These are phyloP conservation scores for Caenorhabditis afra DNA, from an alignment of 2,888 invertebrate genomes.

Conservation along the genomic window DNA sequence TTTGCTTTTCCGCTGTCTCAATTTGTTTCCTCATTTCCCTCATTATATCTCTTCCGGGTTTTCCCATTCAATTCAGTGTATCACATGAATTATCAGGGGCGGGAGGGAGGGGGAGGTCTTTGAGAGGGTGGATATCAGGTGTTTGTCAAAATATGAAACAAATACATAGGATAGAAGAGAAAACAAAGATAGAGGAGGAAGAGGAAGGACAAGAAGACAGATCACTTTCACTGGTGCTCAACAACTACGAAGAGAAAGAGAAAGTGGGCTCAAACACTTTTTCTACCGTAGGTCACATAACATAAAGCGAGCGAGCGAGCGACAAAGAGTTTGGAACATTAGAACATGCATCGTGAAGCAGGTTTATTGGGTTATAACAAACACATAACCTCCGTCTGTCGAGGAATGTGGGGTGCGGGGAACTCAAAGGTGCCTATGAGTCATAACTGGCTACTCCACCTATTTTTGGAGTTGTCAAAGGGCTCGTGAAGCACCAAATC, in stretches of 20 bases:
- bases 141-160: constrained; percentile 35
- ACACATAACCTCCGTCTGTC: constrained; percentile 35
- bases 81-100: constrained; percentile 30
- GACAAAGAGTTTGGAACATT: constrained; percentile 35
- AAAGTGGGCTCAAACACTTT: not conserved
- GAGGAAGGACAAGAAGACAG: constrained; percentile 8
- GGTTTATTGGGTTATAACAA: constrained; percentile 42
- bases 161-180: not conserved
- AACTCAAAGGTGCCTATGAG: too few species aligned
- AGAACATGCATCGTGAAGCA: constrained; percentile 52
- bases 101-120: not conserved
- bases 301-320: constrained; percentile 9
- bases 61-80: constrained; percentile 1
- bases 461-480: too few species aligned
- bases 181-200: too few species aligned
- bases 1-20: too few species aligned
- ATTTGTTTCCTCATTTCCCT: constrained; percentile 1
- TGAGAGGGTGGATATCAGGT: constrained; percentile 27
- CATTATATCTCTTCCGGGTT: constrained; percentile 6
- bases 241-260: not conserved
- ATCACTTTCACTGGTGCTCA: not conserved
- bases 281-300: constrained; percentile 9
- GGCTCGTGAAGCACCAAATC: not conserved
- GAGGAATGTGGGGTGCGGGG: too few species aligned
- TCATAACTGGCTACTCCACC: too few species aligned